Evolutionary conservation across 2,888 invertebrate genomes (phyloP).

Genomic region (Amiota minor): DNA sequence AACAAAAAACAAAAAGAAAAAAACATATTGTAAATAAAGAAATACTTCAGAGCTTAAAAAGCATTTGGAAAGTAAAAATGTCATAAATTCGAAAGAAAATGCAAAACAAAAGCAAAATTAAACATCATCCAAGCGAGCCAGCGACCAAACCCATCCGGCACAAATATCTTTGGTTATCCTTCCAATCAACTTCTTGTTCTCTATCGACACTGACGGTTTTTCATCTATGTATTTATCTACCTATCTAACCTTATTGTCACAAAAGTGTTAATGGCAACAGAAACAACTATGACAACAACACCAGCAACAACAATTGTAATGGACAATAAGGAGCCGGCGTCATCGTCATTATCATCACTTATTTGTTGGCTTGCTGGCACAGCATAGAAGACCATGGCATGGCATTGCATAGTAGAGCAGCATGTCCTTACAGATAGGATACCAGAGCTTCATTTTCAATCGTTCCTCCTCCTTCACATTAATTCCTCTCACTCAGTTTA

Average conservation of each 20-base stretch:
- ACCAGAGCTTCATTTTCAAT: neutral
- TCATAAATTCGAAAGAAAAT: constrained; percentile 23
- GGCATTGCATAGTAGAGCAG: neutral
- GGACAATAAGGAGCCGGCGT: neutral
- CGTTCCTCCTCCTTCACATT: neutral
- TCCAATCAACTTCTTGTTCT: neutral
- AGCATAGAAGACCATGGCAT: neutral
- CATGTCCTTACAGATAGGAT: neutral
- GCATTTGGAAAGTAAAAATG: constrained; percentile 9
- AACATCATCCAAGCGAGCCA: neutral
- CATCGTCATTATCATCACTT: neutral
- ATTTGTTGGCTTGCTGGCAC: constrained; percentile 8
- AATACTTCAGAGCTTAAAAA: neutral
- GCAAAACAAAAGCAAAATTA: neutral
- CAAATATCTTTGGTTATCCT: constrained; percentile 7
- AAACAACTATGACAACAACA: neutral
- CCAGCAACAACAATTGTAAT: neutral
- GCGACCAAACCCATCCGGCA: neutral
- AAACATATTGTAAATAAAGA: constrained; percentile 1
- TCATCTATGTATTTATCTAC: neutral
- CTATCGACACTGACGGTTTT: neutral
- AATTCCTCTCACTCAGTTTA: neutral
- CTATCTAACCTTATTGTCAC: constrained; percentile 21
- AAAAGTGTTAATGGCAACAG: constrained; percentile 26
- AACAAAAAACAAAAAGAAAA: constrained; percentile 30